A percentile compares a stretch with the other conserved stretches of the same genome.
Conservation (phyloP, 37 sponge, comb jelly and placozoan species). For the Theonella swinhoei region DNA sequence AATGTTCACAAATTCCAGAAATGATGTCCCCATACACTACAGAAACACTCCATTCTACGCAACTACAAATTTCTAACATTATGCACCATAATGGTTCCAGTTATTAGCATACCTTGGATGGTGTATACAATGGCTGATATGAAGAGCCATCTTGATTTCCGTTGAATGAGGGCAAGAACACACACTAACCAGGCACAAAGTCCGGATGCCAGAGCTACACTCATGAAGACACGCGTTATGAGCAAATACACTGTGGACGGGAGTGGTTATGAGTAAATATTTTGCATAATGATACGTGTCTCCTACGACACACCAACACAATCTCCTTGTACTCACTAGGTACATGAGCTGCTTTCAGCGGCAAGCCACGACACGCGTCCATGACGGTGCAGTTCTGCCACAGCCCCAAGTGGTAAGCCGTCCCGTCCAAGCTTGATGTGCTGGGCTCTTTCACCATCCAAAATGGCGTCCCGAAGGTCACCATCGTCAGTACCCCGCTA, state of each 20-base stretch:
- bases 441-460: constrained; percentile 28
- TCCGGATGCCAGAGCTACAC: constrained; percentile 37
- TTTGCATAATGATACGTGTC: neutral
- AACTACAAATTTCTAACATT: too few relatives aligned
- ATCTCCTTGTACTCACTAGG: constrained; percentile 22
- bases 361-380: neutral
- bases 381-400: constrained; percentile 53
- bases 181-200: constrained; percentile 39
- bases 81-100: too few relatives aligned
- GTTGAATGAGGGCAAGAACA: constrained; percentile 50
- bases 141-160: constrained; percentile 25
- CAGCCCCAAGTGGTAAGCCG: constrained; percentile 35
- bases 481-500: constrained; percentile 43
- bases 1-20: too few relatives aligned
- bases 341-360: neutral
- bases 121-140: constrained; percentile 5
- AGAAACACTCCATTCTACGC: too few relatives aligned
- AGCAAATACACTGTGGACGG: constrained; percentile 22
- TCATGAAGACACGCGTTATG: constrained; percentile 37
- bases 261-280: too few relatives aligned
- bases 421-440: neutral
- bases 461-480: constrained; percentile 44
- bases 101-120: constrained; percentile 40
- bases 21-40: too few relatives aligned
- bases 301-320: too few relatives aligned